These are phyloP conservation scores for Cosmorhoe ocellata DNA, from an alignment of 2,888 invertebrate genomes.

Conservation along the genomic window DNA sequence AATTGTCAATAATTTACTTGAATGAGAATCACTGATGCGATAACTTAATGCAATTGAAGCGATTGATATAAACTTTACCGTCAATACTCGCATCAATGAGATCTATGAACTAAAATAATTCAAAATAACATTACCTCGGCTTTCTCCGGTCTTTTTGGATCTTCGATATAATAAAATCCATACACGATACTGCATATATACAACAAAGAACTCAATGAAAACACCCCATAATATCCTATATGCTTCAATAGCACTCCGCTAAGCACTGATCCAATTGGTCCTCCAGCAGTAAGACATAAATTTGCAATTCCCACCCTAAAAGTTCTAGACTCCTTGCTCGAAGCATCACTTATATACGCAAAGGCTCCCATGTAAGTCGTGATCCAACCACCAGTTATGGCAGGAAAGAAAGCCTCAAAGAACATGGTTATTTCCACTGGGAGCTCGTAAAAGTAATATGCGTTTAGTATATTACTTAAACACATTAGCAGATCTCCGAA, in stretches of 20 bases:
- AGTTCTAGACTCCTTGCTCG: slow-evolving; percentile 80
- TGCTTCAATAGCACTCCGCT: slow-evolving; percentile 67
- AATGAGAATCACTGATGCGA: too few species aligned
- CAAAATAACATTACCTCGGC: slow-evolving; percentile 48
- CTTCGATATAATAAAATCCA: slow-evolving; percentile 66
- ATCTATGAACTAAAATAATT: too few species aligned
- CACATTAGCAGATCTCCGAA: slow-evolving; percentile 77
- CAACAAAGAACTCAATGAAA: slow-evolving; percentile 63
- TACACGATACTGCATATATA: slow-evolving; percentile 70
- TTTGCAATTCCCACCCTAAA: slow-evolving; percentile 82
- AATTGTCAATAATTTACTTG: too few species aligned
- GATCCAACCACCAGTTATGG: slow-evolving; percentile 81
- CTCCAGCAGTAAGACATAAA: slow-evolving; percentile 67
- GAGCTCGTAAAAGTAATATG: slow-evolving; percentile 78
- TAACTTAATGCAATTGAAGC: too few species aligned
- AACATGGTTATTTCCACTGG: slow-evolving; percentile 78
- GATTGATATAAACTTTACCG: too few species aligned
- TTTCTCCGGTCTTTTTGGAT: slow-evolving; percentile 54
- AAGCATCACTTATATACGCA: slow-evolving; percentile 83
- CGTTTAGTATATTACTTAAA: slow-evolving; percentile 75
- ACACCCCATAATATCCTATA: slow-evolving; percentile 80
- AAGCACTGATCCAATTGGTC: slow-evolving; percentile 66
- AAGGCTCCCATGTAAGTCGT: slow-evolving; percentile 81
- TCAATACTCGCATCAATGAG: too few species aligned
- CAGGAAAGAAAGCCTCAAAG: slow-evolving; percentile 77